Conservation (phyloP, 2,797 vertebrate species). For the Lutjanus argentimaculatus region DNA sequence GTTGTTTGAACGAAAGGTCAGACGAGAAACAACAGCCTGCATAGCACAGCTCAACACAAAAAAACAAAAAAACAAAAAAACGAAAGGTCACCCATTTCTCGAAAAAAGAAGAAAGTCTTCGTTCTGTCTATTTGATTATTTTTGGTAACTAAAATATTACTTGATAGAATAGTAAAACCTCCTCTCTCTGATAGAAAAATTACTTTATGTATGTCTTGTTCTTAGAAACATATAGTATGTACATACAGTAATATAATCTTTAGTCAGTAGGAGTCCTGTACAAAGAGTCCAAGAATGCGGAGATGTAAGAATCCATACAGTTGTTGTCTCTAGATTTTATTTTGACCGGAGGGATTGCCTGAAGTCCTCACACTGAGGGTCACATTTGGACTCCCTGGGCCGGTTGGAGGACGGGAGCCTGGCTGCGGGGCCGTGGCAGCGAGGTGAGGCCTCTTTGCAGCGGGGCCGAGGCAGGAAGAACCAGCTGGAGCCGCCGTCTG, state of each 20-base stretch:
- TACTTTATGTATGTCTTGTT: slow-evolving; percentile 74
- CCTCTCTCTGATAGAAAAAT: slow-evolving; percentile 82
- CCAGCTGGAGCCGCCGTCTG: slow-evolving; percentile 61
- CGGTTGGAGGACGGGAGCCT: slow-evolving; percentile 23
- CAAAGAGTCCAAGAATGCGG: slow-evolving; percentile 66
- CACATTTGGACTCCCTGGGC: slow-evolving; percentile 30
- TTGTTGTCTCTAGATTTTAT: slow-evolving; percentile 38
- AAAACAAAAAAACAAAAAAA: slow-evolving; percentile 37
- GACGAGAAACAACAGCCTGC: slow-evolving; percentile 86
- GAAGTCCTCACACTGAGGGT: slow-evolving; percentile 35
- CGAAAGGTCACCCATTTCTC: slow-evolving; percentile 52
- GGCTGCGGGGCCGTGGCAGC: slow-evolving; percentile 41
- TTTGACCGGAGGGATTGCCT: slow-evolving; percentile 36
- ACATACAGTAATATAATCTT: slow-evolving; percentile 76
- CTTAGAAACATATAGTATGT: slow-evolving; percentile 83
- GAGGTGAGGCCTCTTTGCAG: slow-evolving; percentile 51
- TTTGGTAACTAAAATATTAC: slow-evolving; percentile 85
- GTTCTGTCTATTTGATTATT: slow-evolving; percentile 63
- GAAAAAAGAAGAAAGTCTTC: slow-evolving; percentile 43
- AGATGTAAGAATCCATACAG: slow-evolving; percentile 52
- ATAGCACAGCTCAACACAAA: slow-evolving; percentile 79
- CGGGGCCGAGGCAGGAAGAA: slow-evolving; percentile 14
- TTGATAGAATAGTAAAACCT: slow-evolving; percentile 82
- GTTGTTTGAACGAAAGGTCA: slow-evolving; percentile 90
- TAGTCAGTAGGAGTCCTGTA: slow-evolving; percentile 73